phyloP scores from a whole-genome alignment of 2,113 vertebrate species.

The Rutilus rutilus region DNA sequence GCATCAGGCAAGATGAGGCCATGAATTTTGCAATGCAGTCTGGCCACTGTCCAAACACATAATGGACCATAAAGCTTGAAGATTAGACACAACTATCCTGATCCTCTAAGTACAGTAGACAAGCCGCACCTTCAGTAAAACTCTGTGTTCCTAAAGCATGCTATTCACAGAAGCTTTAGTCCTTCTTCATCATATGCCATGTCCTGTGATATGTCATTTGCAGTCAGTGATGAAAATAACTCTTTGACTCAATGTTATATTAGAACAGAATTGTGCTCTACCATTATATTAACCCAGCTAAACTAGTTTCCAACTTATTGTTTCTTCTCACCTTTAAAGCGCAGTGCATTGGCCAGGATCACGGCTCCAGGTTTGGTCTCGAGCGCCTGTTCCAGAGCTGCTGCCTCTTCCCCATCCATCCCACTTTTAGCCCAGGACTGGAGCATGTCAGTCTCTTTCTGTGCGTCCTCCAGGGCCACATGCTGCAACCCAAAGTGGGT shows the following conservation, averaged over 20 bases:
- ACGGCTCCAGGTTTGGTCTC: slow-evolving; percentile 61
- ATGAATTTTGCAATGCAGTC: background rate
- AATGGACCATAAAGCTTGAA: slow-evolving; percentile 7
- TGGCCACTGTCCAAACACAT: slow-evolving; percentile 9
- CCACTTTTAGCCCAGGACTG: slow-evolving; percentile 64
- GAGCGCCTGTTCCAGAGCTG: slow-evolving; percentile 53
- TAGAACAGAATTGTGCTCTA: background rate
- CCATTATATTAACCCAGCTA: background rate
- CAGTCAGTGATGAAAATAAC: slow-evolving; percentile 4
- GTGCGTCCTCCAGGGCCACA: slow-evolving; percentile 59
- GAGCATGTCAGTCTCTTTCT: slow-evolving; percentile 62
- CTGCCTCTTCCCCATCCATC: slow-evolving; percentile 57
- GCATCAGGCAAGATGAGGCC: background rate
- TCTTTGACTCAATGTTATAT: background rate
- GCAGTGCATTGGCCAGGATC: slow-evolving; percentile 63
- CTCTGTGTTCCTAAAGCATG: background rate
- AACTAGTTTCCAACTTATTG: background rate
- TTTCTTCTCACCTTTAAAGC: slow-evolving; percentile 70
- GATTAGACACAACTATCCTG: slow-evolving; percentile 18
- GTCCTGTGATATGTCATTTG: background rate
- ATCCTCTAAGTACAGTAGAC: slow-evolving; percentile 2
- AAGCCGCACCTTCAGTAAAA: slow-evolving; percentile 3
- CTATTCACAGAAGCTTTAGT: background rate
- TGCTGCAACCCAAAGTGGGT: slow-evolving; percentile 60
- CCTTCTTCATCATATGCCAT: background rate